These are phyloP conservation scores for Lasioglossum malachurum DNA, from an alignment of 2,888 invertebrate species.

Conservation along the genomic window DNA sequence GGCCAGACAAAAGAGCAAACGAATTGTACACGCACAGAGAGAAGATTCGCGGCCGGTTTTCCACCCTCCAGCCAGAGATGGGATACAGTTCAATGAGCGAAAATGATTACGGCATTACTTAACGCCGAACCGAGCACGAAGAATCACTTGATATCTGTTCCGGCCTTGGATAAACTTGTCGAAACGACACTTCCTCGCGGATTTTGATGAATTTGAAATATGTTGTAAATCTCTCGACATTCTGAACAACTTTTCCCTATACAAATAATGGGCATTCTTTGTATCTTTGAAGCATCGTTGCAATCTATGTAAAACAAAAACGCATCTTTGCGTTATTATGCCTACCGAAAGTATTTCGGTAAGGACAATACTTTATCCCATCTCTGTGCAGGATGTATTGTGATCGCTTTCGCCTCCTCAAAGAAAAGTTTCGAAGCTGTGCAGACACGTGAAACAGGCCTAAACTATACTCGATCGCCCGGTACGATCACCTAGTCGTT, in stretches of 20 bases:
- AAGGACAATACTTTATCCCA: not conserved
- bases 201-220: too few species aligned
- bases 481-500: conserved; percentile 29
- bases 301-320: too few species aligned
- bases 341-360: too few species aligned
- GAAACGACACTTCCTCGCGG: too few species aligned
- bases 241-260: too few species aligned
- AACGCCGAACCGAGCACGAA: not conserved
- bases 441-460: conserved; percentile 60
- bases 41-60: conserved; percentile 13
- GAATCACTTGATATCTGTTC: not conserved
- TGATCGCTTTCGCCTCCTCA: not conserved
- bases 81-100: not conserved
- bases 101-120: not conserved
- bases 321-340: too few species aligned
- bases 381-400: not conserved
- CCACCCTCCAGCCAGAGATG: not conserved
- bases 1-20: conserved; percentile 31
- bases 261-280: too few species aligned
- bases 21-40: conserved; percentile 8
- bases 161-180: not conserved
- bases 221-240: too few species aligned
- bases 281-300: too few species aligned
- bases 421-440: conserved; percentile 57
- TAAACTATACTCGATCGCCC: conserved; percentile 34